Percentiles rank a stretch among this genome's conserved stretches.
phyloP scores from a whole-genome alignment of 2,797 vertebrate species.

The Peromyscus nudipes region DNA sequence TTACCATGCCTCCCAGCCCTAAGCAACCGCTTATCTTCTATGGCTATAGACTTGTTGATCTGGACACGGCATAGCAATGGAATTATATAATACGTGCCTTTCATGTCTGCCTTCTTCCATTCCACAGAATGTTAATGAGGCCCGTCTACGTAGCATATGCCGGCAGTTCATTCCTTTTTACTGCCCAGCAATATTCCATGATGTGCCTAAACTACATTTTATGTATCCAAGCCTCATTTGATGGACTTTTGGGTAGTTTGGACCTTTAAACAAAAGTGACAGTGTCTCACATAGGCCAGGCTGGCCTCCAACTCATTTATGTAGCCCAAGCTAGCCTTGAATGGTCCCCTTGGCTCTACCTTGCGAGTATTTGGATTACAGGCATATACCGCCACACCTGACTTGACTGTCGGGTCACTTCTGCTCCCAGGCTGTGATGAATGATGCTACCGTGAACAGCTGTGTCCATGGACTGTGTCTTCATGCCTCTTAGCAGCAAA shows the following conservation, averaged over 20 bases:
- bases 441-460: neutral
- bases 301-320: neutral
- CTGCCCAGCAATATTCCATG: neutral
- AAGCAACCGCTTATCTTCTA: neutral
- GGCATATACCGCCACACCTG: neutral
- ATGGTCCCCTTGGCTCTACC: neutral
- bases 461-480: neutral
- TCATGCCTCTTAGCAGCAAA: neutral
- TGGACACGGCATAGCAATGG: neutral
- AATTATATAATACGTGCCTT: neutral
- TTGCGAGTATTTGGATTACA: neutral
- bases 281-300: neutral
- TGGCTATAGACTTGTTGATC: neutral
- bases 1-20: neutral
- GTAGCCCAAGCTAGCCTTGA: neutral
- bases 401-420: neutral
- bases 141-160: neutral
- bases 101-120: neutral
- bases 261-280: neutral
- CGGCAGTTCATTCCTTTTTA: conserved; percentile 6
- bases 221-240: neutral
- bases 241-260: neutral
- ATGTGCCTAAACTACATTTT: neutral
- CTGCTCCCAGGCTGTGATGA: neutral
- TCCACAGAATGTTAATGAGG: neutral